Evolutionary conservation across 1,140 invertebrate genomes (phyloP), one percentile per base, ranked within the genome.

Genomic region (Drosophila yakuba): DNA sequence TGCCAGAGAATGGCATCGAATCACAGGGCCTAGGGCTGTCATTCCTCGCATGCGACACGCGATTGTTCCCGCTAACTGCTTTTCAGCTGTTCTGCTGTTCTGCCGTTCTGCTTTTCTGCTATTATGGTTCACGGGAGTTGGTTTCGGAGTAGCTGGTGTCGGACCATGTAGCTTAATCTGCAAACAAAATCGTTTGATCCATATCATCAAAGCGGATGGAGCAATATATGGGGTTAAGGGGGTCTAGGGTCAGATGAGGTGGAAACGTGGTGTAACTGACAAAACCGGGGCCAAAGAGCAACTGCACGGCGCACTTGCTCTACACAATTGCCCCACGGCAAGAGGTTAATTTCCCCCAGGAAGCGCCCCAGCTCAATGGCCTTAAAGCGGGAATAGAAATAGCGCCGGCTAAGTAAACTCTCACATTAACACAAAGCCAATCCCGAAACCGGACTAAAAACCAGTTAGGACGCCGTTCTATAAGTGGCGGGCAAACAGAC

Each of bases 131-230:
- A 43, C 51, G 51, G 58, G 58, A 71, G 54, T 44, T 77, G 60
- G 38, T 64, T 60, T 39, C 47, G 52, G 54, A 45, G 54, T 50
- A 43, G 60, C 50, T 63, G 69, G 58, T 77, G 74, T 82, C 78
- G 62, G 74, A 69, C 63, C 75, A 64, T 88, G 75, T 86, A 63
- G 79, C 66, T 88, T 88, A 89, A 86, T 86, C 83, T 83, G 69
- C 71, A 86, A 88, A 83, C 82, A 86, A 85, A 86, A 86, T 86
- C 83, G 83, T 86, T 86, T 86, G 83, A 86, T 86, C 83, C 84
- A 86, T 86, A 86, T 86, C 84, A 63, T 67, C 17, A 48, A 64
- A 63, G 25, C 48, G 44, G 28, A 58, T 43, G 38, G 35, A 43
- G 32, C 32, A 32, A 3, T 32, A 3, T 2, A 8, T 7, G 5